Base-by-base conservation (phyloP, 2,113 vertebrate genomes). In the Oceanites oceanicus region DNA sequence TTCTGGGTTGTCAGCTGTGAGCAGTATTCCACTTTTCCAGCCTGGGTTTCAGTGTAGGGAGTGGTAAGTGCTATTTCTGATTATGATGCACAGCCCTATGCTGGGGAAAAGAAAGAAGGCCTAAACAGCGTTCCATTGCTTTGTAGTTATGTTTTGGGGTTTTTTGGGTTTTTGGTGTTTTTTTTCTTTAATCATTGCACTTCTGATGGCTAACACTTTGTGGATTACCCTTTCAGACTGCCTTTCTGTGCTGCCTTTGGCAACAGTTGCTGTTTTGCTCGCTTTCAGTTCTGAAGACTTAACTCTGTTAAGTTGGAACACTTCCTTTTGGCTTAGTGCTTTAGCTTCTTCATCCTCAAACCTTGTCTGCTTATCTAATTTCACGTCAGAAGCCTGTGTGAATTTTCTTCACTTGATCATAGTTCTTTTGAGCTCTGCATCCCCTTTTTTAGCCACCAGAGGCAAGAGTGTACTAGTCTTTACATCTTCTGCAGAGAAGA, bases 331-430 rank as follows among this genome's bases (percentile, higher is more conserved):
- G 42, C n/a, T 56, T 65, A n/a, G 42, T 61, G 61, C 59, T 84
- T 90, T 78, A 70, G 12, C 30, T 56, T 66, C 55, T 79, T 67
- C 9, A 6, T 47, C 47, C 34, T 94, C 61, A 78, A 49, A 61
- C 59, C 53, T 55, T 27, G n/a, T 70, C 81, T 74, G 79, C 40
- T 95, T 56, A 18, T 86, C 26, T 70, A 10, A 49, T n/a, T 93
- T 86, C 1, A 3, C 55, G 38, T 95, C 59, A 91, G 66, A 89
- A 17, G 30, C 58, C 56, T 91, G 13, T 34, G 15, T 89, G 65
- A 91, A 75, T 94, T 91, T 86, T 74, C 68, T 81, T 89, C 56
- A 85, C 77, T 86, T 93, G 73, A 81, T 93, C 47, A 19, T 66
- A 15, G 38, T 67, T 86, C 30, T 92, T 92, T 90, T 88, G 83